Evolutionary conservation across 2,113 vertebrate genomes (phyloP).

Genomic region (Pyrgilauda ruficollis): DNA sequence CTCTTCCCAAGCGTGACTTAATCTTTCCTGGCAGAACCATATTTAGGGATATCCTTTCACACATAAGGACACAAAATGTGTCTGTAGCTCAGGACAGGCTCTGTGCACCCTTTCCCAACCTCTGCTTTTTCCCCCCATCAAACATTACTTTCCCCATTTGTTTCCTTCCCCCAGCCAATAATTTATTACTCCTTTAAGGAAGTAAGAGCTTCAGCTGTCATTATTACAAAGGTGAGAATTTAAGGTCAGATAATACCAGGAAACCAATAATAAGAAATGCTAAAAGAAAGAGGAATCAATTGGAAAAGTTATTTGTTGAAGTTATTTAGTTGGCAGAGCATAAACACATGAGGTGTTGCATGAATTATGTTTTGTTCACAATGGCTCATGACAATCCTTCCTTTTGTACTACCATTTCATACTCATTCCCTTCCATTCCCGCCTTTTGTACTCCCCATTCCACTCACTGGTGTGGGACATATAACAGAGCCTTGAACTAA

Average conservation of each 20-base stretch:
- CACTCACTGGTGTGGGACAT: neutral
- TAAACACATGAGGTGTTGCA: neutral
- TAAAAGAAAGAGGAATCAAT: neutral
- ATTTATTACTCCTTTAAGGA: neutral
- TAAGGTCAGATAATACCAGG: neutral
- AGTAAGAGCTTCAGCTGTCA: neutral
- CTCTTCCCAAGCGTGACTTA: neutral
- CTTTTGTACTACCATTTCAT: neutral
- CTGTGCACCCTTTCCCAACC: neutral
- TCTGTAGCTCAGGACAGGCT: neutral
- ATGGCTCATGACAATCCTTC: neutral
- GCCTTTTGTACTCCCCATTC: neutral
- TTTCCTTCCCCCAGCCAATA: neutral
- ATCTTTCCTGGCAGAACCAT: conserved; percentile 22
- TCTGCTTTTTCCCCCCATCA: accelerated
- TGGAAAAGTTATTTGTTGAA: neutral
- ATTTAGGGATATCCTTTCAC: conserved; percentile 10
- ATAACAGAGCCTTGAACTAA: neutral
- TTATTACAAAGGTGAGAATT: neutral
- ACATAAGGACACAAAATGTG: neutral
- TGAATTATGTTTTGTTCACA: neutral
- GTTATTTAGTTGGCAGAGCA: neutral
- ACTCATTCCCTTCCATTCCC: neutral
- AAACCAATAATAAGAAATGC: neutral
- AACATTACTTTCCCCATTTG: neutral